These are phyloP conservation scores for Taenaris catops DNA, from an alignment of 2,888 invertebrate genomes.

Conservation along the genomic window DNA sequence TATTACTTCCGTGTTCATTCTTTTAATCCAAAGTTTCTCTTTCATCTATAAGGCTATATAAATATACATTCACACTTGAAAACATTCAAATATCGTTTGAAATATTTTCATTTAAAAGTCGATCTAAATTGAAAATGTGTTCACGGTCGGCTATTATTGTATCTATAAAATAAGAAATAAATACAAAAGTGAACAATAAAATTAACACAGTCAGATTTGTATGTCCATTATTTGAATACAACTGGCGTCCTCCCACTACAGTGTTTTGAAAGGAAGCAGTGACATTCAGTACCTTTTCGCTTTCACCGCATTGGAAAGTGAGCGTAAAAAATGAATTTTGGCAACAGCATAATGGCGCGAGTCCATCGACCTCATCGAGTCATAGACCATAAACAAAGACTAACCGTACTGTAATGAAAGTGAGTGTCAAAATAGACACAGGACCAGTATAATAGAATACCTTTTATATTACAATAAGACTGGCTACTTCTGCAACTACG, in stretches of 20 bases:
- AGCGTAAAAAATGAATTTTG: conserved; percentile 78
- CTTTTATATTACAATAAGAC: too few species aligned
- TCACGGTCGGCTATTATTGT: conserved; percentile 1
- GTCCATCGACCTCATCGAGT: conserved; percentile 61
- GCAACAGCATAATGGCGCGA: conserved; percentile 65
- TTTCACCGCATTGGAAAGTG: conserved; percentile 79
- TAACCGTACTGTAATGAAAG: conserved; percentile 62
- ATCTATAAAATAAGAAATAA: conserved; percentile 7
- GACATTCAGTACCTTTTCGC: conserved; percentile 76
- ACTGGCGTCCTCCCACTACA: conserved; percentile 66
- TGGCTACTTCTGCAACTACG: too few species aligned
- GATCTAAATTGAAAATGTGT: conserved; percentile 2
- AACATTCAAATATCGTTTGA: too few species aligned
- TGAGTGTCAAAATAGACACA: conserved; percentile 49
- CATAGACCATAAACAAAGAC: conserved; percentile 69
- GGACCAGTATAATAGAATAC: conserved; percentile 13
- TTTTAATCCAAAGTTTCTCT: too few species aligned
- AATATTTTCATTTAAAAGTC: neutral
- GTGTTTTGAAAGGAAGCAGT: conserved; percentile 72
- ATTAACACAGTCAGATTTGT: conserved; percentile 40
- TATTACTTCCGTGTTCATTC: conserved; percentile 14
- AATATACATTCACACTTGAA: too few species aligned
- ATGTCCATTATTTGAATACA: conserved; percentile 56
- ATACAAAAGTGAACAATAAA: conserved; percentile 42
- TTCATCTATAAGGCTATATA: too few species aligned